These are phyloP conservation scores for Coregonus suidteri DNA, from an alignment of 2,797 vertebrate genomes.

Conservation along the genomic window DNA sequence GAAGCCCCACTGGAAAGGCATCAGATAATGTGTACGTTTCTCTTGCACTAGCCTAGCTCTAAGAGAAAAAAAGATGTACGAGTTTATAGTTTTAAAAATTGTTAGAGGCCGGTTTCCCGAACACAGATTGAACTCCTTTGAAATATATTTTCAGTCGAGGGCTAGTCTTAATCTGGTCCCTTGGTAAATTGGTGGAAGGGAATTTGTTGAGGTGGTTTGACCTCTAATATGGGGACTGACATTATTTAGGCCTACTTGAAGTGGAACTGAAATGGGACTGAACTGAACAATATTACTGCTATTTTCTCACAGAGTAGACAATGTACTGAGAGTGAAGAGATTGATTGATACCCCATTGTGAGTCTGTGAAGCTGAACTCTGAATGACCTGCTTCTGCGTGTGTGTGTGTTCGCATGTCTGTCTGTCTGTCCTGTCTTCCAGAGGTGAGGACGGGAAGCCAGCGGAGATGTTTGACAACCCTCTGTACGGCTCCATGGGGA, in stretches of 20 bases:
- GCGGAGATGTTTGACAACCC: slow-evolving; percentile 98
- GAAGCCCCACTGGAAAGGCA: slow-evolving; percentile 67
- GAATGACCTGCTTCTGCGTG: too few species aligned
- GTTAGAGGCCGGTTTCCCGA: too few species aligned
- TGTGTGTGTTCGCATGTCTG: not conserved
- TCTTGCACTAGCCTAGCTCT: not conserved
- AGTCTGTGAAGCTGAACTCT: not conserved
- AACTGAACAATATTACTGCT: not conserved
- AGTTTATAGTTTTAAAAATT: too few species aligned
- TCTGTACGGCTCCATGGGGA: slow-evolving; percentile 83
- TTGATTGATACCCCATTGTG: not conserved
- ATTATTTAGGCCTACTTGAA: not conserved
- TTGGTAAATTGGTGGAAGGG: not conserved
- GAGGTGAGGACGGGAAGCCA: slow-evolving; percentile 67
- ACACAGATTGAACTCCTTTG: too few species aligned
- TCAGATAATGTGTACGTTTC: slow-evolving; percentile 78
- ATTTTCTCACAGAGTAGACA: not conserved
- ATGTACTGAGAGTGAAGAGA: not conserved
- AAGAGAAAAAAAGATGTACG: too few species aligned
- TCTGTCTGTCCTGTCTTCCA: slow-evolving; percentile 27
- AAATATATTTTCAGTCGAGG: too few species aligned
- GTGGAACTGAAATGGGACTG: not conserved
- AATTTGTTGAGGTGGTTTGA: not conserved
- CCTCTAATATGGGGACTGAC: not conserved
- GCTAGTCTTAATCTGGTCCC: too few species aligned